Percentiles rank a stretch among this genome's conserved stretches.
Evolutionary conservation across 1,140 invertebrate species (phyloP).

Genomic region (Diorhabda sublineata): DNA sequence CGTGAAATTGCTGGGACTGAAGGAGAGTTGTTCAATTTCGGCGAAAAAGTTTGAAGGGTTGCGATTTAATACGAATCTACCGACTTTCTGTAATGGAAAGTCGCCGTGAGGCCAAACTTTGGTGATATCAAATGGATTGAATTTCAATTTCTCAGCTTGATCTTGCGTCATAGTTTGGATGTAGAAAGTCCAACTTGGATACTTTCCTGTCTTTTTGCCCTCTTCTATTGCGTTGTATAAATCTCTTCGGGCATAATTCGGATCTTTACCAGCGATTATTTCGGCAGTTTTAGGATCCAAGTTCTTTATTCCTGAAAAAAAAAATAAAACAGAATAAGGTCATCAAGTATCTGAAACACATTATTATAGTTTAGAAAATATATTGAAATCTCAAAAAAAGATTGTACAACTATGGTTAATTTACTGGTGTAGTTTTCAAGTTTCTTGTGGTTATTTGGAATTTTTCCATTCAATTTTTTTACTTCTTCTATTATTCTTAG

Average conservation of each 20-base stretch:
- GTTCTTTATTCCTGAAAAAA: conserved; percentile 58
- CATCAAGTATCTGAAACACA: too few species aligned
- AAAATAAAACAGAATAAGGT: neutral
- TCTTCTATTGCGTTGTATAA: conserved; percentile 78
- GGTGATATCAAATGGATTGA: conserved; percentile 90
- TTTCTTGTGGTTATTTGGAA: too few species aligned
- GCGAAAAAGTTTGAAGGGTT: conserved; percentile 93
- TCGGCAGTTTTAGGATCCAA: conserved; percentile 63
- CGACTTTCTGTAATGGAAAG: conserved; percentile 88
- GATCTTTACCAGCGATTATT: conserved; percentile 62
- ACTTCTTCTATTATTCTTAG: too few species aligned
- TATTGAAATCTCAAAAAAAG: too few species aligned
- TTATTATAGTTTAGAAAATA: too few species aligned
- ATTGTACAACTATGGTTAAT: too few species aligned
- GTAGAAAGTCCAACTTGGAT: conserved; percentile 70
- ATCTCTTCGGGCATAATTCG: conserved; percentile 75
- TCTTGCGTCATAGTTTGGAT: conserved; percentile 67
- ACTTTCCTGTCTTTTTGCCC: conserved; percentile 53
- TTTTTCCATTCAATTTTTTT: too few species aligned
- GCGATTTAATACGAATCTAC: conserved; percentile 81
- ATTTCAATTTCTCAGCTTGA: conserved; percentile 61
- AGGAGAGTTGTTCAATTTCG: conserved; percentile 93
- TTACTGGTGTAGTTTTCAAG: too few species aligned
- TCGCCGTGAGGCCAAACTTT: conserved; percentile 91
- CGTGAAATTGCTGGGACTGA: conserved; percentile 89